Evolutionary conservation across 2,888 invertebrate species (phyloP), one percentile per base, ranked within the genome.

Genomic region (Cremastinae sp.): DNA sequence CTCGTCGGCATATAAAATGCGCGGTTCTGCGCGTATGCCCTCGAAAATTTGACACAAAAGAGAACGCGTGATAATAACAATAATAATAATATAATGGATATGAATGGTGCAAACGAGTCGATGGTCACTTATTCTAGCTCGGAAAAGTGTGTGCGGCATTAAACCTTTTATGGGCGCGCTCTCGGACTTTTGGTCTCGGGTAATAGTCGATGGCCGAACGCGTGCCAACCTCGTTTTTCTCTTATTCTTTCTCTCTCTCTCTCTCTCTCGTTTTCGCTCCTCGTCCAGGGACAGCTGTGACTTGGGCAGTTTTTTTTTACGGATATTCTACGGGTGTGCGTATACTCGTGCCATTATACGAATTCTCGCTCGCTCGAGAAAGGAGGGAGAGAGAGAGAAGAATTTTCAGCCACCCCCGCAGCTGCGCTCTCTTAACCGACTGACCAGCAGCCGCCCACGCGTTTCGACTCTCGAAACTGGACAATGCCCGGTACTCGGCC

Each of bases 361-460:
- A n/a, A 61, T 28, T 49, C n/a, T n/a, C n/a, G n/a, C n/a, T 51
- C 12, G 45, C n/a, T n/a, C n/a, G 14, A 22, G 41, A 41, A 5
- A 58, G 41, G 7, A 18, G 36, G 12, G 28, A 59, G 41, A 58
- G 14, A 12, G 78, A 76, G 61, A 70, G 47, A 59, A 53, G 38
- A 45, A 72, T 62, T 51, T 72, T 51, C 41, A n/a, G 49, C 58
- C 74, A 77, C 61, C 66, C 74, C 65, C 76, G 79, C 81, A 81
- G 81, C 81, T 83, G 80, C 80, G 58, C 76, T 54, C 66, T 65
- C 74, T 75, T 71, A 78, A 78, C 78, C 75, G 75, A 81, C 79
- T 83, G 84, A 83, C 83, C 86, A 82, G 79, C 85, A 80, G 84
- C 84, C 84, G 84, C 84, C 85, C 83, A 85, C 85, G 81, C 85